phyloP scores from a whole-genome alignment of 2,797 vertebrate genomes.

The Chelidonichthys spinosus region DNA sequence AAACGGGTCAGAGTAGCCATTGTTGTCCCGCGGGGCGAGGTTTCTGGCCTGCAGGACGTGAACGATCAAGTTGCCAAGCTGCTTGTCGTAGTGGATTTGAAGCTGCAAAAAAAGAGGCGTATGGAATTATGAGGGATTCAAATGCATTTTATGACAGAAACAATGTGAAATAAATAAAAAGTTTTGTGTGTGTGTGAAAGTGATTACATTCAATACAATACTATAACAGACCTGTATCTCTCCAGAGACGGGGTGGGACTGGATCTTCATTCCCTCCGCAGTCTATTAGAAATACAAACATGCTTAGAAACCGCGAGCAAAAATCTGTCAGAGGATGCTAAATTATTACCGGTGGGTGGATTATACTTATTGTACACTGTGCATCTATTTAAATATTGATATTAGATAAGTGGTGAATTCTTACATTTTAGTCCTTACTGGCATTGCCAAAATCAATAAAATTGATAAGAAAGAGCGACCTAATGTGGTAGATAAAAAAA shows the following conservation, averaged over 20 bases:
- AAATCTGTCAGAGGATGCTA: constrained; percentile 30
- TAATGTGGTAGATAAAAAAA: not conserved
- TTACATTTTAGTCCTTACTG: not conserved
- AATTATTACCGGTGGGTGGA: constrained; percentile 44
- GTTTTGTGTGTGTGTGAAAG: no score
- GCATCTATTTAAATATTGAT: constrained; percentile 18
- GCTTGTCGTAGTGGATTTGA: constrained; percentile 98
- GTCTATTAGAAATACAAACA: constrained; percentile 80
- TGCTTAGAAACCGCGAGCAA: constrained; percentile 18
- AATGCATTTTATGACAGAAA: not conserved
- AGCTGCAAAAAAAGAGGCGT: constrained; percentile 84
- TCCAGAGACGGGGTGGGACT: constrained; percentile 92
- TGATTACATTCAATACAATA: not conserved
- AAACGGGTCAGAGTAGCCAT: constrained; percentile 97
- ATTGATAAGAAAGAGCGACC: not conserved
- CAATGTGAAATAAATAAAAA: not conserved
- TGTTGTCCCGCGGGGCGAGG: constrained; percentile 93
- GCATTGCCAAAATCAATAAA: not conserved
- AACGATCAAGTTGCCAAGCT: constrained; percentile 96
- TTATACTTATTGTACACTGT: constrained; percentile 25
- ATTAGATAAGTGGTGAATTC: not conserved
- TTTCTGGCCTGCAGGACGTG: constrained; percentile 98
- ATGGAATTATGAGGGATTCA: constrained; percentile 30
- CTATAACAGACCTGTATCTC: constrained; percentile 93
- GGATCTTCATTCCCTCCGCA: constrained; percentile 87